Evolutionary conservation across 1,140 invertebrate genomes (phyloP).

Genomic region (Drosophila bipectinata): DNA sequence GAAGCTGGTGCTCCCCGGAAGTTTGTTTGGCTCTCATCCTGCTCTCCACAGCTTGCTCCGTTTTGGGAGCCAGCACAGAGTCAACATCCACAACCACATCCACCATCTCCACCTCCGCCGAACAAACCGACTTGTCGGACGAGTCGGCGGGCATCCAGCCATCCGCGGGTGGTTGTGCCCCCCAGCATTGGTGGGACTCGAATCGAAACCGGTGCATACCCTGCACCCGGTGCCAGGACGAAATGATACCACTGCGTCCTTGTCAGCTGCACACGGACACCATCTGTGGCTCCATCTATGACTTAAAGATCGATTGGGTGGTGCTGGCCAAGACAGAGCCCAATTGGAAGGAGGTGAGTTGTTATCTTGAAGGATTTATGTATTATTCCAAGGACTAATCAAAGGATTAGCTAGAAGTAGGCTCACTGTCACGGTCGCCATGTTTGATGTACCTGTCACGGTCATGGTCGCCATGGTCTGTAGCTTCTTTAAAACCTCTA

Average conservation of each 20-base stretch:
- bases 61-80: conserved; percentile 29
- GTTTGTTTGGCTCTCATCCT: conserved; percentile 19
- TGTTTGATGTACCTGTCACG: not conserved
- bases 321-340: conserved; percentile 78
- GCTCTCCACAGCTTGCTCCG: conserved; percentile 57
- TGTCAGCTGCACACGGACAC: conserved; percentile 82
- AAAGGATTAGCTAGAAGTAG: too few species aligned
- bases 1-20: not conserved
- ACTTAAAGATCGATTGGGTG: conserved; percentile 81
- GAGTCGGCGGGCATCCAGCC: conserved; percentile 21
- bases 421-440: too few species aligned
- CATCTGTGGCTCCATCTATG: conserved; percentile 79
- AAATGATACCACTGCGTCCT: conserved; percentile 77
- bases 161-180: conserved; percentile 59
- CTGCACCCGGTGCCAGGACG: conserved; percentile 75
- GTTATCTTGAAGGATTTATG: too few species aligned
- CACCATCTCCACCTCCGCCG: conserved; percentile 5
- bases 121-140: conserved; percentile 1
- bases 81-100: not conserved
- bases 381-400: too few species aligned
- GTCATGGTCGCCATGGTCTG: not conserved
- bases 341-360: conserved; percentile 83
- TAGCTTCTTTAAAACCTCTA: too few species aligned
- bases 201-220: conserved; percentile 67
- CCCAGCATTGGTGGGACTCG: conserved; percentile 83